These are phyloP conservation scores for Mus minutoides DNA, from an alignment of 2,797 vertebrate genomes.

Conservation along the genomic window DNA sequence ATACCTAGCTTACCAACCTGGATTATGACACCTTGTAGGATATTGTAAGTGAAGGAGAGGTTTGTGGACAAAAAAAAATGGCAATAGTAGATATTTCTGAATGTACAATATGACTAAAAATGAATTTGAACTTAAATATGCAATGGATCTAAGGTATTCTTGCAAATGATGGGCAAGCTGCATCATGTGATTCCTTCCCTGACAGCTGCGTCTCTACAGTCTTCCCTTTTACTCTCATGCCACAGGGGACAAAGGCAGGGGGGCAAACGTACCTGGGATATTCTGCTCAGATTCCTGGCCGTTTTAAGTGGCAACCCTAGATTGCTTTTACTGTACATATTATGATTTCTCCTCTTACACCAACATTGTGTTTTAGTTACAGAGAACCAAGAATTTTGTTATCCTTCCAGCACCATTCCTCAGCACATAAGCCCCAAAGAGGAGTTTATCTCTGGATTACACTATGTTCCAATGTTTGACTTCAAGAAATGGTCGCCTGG, in stretches of 20 bases:
- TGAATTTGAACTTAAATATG: background rate
- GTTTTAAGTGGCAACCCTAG: background rate
- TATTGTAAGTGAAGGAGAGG: background rate
- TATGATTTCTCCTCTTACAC: background rate
- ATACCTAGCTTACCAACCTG: background rate
- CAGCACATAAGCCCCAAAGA: background rate
- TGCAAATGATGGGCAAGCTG: background rate
- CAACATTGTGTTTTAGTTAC: background rate
- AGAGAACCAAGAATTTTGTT: background rate
- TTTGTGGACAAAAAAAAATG: too few relatives aligned
- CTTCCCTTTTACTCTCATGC: background rate
- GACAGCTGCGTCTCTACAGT: background rate
- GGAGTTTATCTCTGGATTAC: background rate
- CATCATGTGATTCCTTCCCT: too few relatives aligned
- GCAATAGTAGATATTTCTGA: background rate
- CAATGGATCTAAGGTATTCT: background rate
- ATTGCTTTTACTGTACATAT: background rate
- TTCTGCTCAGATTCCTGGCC: background rate
- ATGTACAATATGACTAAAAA: background rate
- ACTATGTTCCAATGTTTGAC: background rate
- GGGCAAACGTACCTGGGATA: background rate
- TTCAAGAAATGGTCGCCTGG: background rate
- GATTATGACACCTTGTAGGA: background rate
- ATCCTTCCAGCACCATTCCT: background rate
- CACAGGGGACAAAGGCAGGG: fast-evolving